Percentiles rank a stretch among this genome's conserved stretches.
Conservation (phyloP, 2,797 vertebrate species). For the Margarornis squamiger region DNA sequence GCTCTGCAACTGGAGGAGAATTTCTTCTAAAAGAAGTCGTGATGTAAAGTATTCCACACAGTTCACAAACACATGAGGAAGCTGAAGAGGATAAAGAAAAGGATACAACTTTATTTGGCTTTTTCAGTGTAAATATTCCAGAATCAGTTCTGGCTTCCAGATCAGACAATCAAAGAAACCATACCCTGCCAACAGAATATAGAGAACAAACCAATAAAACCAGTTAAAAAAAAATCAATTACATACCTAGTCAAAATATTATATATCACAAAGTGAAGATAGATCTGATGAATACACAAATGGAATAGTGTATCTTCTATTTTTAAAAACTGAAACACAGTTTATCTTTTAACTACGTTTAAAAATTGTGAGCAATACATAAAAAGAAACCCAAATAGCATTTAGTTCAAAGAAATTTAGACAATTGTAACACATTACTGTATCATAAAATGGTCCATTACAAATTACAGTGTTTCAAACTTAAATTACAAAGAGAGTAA, state of each 20-base stretch:
- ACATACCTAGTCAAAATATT: background rate
- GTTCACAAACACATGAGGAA: constrained; percentile 88
- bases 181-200: background rate
- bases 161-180: background rate
- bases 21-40: constrained; percentile 87
- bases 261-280: background rate
- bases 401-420: background rate
- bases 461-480: background rate
- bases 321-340: background rate
- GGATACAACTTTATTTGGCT: background rate
- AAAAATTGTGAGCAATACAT: background rate
- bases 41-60: constrained; percentile 89
- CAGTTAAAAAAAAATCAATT: background rate
- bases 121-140: background rate
- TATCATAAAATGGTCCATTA: background rate
- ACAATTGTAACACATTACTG: background rate
- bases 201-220: background rate
- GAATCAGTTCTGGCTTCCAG: background rate
- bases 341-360: background rate
- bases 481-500: background rate
- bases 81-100: constrained; percentile 73
- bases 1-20: constrained; percentile 84
- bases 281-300: background rate
- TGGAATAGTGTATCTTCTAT: background rate
- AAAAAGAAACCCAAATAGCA: background rate